A percentile compares a stretch with the other conserved stretches of the same genome.
These are phyloP conservation scores for Pitangus sulphuratus DNA, from an alignment of 2,797 vertebrate species.

Conservation along the genomic window DNA sequence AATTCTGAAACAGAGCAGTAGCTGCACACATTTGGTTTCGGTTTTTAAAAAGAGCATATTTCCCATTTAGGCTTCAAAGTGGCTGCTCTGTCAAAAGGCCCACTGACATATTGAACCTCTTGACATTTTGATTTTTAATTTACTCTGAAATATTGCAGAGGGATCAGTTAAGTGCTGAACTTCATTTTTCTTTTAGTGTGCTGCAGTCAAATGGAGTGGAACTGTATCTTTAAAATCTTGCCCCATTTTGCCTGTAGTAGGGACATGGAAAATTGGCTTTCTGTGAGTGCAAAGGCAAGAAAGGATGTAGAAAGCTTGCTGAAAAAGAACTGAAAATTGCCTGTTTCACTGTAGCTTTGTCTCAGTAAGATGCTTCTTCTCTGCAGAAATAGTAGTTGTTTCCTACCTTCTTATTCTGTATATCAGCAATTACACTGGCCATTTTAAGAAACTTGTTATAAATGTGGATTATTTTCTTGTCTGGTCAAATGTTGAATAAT, in stretches of 20 bases:
- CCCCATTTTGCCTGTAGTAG: slow-evolving; percentile 25
- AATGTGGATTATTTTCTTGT: slow-evolving; percentile 17
- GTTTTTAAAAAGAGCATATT: not conserved
- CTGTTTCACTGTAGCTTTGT: slow-evolving; percentile 13
- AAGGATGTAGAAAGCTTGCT: slow-evolving; percentile 38
- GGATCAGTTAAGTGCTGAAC: slow-evolving; percentile 51
- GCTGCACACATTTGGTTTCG: slow-evolving; percentile 28
- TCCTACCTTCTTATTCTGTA: not conserved
- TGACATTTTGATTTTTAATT: slow-evolving; percentile 72
- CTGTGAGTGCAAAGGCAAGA: slow-evolving; percentile 36
- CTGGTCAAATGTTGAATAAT: slow-evolving; percentile 43
- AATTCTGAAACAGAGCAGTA: slow-evolving; percentile 4
- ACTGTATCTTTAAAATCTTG: slow-evolving; percentile 66
- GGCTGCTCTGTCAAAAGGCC: slow-evolving; percentile 48
- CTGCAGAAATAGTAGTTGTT: slow-evolving; percentile 36
- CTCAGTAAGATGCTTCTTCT: slow-evolving; percentile 32
- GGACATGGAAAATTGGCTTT: slow-evolving; percentile 48
- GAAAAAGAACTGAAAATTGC: slow-evolving; percentile 52
- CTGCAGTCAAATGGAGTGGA: slow-evolving; percentile 21
- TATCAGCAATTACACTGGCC: not conserved
- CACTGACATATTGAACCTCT: slow-evolving; percentile 60
- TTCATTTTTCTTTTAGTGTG: slow-evolving; percentile 52
- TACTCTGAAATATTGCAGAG: slow-evolving; percentile 43
- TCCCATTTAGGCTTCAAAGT: slow-evolving; percentile 60
- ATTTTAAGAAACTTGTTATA: slow-evolving; percentile 21